Base-by-base conservation (phyloP, 2,888 invertebrate species). In the Stegophylla sp. region DNA sequence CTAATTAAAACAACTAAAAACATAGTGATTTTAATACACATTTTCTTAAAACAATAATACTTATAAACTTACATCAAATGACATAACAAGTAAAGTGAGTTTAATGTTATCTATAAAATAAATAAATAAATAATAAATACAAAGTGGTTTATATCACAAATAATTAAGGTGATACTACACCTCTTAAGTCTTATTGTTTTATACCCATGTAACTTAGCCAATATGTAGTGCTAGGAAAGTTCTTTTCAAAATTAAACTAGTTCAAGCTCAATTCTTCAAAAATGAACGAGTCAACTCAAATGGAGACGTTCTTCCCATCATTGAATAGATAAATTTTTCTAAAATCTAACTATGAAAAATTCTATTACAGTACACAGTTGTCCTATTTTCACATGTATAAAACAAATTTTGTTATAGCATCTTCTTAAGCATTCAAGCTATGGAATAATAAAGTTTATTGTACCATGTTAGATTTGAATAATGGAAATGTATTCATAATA, bases 111-210 rank as follows among this genome's bases (percentile, higher is more conserved):
- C 5, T 7, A 53, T 17, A n/a, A 71, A 45, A 59, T 71, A 71
- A 45, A 59, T 71, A 71, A 71, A 71, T 20, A 71, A 53, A n/a
- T 20, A 73, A 43, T 59, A 43, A 71, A 72, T 73, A 73, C 26
- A 73, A 73, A 28, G 28, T 28, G 73, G 45, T 61, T 34, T 28
- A 73, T 61, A 61, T 63, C 61, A 74, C 53, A 71, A 53, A 53
- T 71, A 26, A 34, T 34, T 34, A 34, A 34, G 34, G 34, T 34
- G 34, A 34, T 34, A 7, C 7, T 34, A 34, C 34, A 34, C 34
- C 34, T 34, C 4, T 34, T 34, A 5, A 34, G 34, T 34, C 34
- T 34, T 34, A 34, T 34, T 34, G 34, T 34, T 34, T 34, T 34
- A 34, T 7, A 34, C 3, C 4, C 34, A 7, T 34, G 7, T 34